A percentile compares a stretch with the other conserved stretches of the same genome.
phyloP scores from a whole-genome alignment of 2,113 vertebrate genomes.

The Ammodramus savannarum region DNA sequence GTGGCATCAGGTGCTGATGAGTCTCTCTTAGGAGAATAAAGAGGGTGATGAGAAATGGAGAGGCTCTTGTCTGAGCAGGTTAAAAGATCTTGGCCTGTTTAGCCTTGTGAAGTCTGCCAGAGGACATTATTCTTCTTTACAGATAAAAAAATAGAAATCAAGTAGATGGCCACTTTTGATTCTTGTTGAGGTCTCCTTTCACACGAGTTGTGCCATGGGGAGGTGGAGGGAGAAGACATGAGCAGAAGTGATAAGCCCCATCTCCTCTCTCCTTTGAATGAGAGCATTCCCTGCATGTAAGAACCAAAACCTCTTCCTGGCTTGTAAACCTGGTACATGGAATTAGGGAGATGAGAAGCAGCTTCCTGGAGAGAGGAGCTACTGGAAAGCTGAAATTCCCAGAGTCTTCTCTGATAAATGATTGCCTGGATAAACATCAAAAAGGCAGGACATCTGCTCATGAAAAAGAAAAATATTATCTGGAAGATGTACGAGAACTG shows the following conservation, averaged over 20 bases:
- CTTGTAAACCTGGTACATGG: neutral
- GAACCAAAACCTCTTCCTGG: neutral
- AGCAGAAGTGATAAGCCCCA: neutral
- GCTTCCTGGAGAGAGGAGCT: neutral
- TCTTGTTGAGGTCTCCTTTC: neutral
- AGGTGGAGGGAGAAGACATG: neutral
- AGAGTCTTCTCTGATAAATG: neutral
- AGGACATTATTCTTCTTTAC: neutral
- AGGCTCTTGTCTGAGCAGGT: accelerated
- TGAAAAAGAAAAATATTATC: neutral
- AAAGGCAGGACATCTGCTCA: neutral
- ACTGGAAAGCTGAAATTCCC: neutral
- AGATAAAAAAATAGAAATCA: neutral
- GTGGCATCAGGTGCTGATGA: neutral
- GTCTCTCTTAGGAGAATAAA: neutral
- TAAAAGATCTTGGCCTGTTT: neutral
- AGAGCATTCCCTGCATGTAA: neutral
- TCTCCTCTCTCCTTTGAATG: neutral
- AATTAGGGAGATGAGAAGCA: neutral
- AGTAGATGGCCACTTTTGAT: neutral
- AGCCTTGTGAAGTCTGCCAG: neutral
- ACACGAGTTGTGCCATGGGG: accelerated
- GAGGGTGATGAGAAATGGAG: neutral
- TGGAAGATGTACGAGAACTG: neutral
- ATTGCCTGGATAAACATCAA: neutral